phyloP scores from a whole-genome alignment of 2,113 vertebrate genomes.

The Antechinus stuartii region DNA sequence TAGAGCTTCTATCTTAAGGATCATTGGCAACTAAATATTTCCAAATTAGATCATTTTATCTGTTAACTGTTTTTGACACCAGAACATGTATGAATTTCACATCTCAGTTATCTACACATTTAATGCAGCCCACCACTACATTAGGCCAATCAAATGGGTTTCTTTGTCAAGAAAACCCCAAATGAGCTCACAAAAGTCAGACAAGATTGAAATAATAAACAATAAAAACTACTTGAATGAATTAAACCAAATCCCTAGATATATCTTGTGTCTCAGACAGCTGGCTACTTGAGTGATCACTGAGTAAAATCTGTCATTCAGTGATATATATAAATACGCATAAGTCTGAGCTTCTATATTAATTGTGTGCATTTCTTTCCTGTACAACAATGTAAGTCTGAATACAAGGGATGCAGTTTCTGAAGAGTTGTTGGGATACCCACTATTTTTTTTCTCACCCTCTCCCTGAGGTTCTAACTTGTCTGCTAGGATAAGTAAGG shows the following conservation, averaged over 20 bases:
- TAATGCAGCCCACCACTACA: no score
- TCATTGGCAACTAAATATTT: no score
- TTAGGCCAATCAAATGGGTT: not conserved
- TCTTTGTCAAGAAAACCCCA: not conserved
- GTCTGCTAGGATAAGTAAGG: not conserved
- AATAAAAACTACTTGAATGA: not conserved
- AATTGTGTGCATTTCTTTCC: not conserved
- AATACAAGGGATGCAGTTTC: not conserved
- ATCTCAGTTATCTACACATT: no score
- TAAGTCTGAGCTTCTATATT: not conserved
- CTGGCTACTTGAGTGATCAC: not conserved
- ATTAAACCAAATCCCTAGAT: not conserved
- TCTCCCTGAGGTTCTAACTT: no score
- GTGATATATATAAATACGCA: no score
- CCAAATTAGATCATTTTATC: no score
- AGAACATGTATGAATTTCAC: no score
- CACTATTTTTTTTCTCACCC: not conserved
- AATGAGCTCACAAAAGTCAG: not conserved
- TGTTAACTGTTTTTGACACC: no score
- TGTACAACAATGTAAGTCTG: not conserved
- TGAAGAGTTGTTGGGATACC: not conserved
- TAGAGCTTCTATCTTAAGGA: no score
- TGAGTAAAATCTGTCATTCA: not conserved
- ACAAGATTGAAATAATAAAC: not conserved
- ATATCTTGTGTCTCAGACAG: not conserved